Conservation (phyloP, 2,888 invertebrate genomes). For the Arctia plantaginis region DNA sequence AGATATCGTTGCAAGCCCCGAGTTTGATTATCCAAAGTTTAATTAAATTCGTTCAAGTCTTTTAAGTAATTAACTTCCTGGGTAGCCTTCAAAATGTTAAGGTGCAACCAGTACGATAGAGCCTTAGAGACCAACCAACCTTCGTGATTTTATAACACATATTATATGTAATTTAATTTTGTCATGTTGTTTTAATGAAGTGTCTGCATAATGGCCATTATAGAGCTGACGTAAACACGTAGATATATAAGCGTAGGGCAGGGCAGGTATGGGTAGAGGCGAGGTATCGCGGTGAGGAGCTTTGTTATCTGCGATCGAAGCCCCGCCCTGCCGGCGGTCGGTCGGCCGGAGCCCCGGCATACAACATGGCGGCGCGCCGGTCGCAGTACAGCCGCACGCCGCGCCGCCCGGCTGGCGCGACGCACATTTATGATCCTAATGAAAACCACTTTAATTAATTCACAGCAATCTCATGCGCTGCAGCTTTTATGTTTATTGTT, state of each 20-base stretch:
- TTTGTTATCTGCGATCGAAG: constrained; percentile 79
- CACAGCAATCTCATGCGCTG: constrained; percentile 82
- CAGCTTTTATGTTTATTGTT: constrained; percentile 85
- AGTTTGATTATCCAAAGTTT: neutral
- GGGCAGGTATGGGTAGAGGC: constrained; percentile 25
- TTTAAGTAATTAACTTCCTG: constrained; percentile 14
- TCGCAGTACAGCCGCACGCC: constrained; percentile 39
- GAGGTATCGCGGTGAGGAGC: constrained; percentile 53
- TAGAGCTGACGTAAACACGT: constrained; percentile 12
- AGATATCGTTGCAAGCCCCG: neutral
- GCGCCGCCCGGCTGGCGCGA: constrained; percentile 42
- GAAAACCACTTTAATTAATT: constrained; percentile 86
- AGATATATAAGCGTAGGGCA: constrained; percentile 21
- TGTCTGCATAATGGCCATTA: constrained; percentile 15
- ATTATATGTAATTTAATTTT: constrained; percentile 20
- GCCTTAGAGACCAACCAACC: constrained; percentile 16
- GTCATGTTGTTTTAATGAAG: constrained; percentile 23
- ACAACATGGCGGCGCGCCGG: constrained; percentile 59
- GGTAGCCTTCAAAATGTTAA: constrained; percentile 7
- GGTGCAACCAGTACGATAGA: neutral
- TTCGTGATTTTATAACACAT: constrained; percentile 20
- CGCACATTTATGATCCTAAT: constrained; percentile 78
- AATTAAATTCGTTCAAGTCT: constrained; percentile 6
- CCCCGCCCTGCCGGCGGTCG: constrained; percentile 61
- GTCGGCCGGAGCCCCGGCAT: constrained; percentile 41